Percentiles rank a stretch among this genome's conserved stretches.
phyloP scores from a whole-genome alignment of 2,888 invertebrate species.

The Aquatica leii region DNA sequence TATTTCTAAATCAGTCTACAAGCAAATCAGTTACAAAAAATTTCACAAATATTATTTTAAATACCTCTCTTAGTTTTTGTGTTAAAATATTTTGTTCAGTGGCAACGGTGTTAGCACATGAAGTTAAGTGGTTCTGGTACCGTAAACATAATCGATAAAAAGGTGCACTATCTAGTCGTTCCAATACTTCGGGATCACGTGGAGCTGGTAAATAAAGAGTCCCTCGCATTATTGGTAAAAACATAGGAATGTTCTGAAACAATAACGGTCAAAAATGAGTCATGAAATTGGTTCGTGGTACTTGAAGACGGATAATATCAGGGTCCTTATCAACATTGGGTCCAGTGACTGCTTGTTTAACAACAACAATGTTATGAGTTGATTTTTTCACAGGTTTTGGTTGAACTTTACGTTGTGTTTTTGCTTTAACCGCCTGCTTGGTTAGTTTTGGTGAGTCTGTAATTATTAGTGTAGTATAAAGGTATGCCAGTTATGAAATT shows the following conservation, averaged over 20 bases:
- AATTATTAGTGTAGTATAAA: constrained; percentile 23
- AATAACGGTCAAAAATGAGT: background rate
- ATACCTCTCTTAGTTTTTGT: constrained; percentile 79
- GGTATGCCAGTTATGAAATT: no score
- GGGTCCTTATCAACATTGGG: constrained; percentile 76
- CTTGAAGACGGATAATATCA: constrained; percentile 75
- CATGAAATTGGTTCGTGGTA: constrained; percentile 45
- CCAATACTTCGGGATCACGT: constrained; percentile 86
- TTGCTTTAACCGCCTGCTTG: constrained; percentile 60
- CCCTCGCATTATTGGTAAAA: constrained; percentile 91
- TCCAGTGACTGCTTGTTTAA: constrained; percentile 73
- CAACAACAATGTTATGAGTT: constrained; percentile 82
- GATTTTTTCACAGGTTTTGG: constrained; percentile 62
- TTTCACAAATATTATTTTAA: no score
- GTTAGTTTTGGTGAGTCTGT: constrained; percentile 84
- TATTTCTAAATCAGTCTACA: constrained; percentile 77
- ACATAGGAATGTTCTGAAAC: constrained; percentile 82
- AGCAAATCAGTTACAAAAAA: no score
- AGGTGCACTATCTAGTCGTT: constrained; percentile 72
- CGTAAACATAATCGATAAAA: constrained; percentile 78
- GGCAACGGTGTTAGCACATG: constrained; percentile 83
- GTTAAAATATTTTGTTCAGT: constrained; percentile 80
- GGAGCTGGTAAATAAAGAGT: constrained; percentile 85
- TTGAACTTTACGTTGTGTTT: constrained; percentile 56
- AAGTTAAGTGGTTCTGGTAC: constrained; percentile 84